These are phyloP conservation scores for Distichodus sexfasciatus DNA, from an alignment of 2,797 vertebrate species.

Conservation along the genomic window DNA sequence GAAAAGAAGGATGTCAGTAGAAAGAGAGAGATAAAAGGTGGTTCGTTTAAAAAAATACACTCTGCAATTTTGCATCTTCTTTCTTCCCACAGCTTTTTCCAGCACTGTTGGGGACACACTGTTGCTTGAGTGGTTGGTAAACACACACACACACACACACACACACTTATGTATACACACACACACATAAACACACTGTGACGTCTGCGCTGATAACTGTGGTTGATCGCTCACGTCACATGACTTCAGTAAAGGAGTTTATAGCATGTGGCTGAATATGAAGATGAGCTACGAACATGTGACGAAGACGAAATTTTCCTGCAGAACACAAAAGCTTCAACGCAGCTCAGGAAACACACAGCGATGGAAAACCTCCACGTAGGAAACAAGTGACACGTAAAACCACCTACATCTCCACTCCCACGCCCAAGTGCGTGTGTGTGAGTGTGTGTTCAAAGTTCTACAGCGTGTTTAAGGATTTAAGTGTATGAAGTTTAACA, in stretches of 20 bases:
- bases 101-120: too few species aligned
- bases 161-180: background rate
- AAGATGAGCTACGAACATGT: too few species aligned
- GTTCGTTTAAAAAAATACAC: too few species aligned
- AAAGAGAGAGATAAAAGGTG: too few species aligned
- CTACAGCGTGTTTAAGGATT: constrained; percentile 9
- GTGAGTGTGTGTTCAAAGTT: constrained; percentile 23
- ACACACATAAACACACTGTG: background rate
- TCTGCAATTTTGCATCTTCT: too few species aligned
- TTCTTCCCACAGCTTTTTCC: too few species aligned
- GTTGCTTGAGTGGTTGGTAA: too few species aligned
- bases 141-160: background rate
- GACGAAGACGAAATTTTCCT: too few species aligned
- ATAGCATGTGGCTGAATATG: too few species aligned
- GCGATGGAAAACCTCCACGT: constrained; percentile 94
- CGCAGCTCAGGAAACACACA: constrained; percentile 70
- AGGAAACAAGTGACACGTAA: constrained; percentile 82
- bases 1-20: too few species aligned
- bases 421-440: constrained; percentile 57
- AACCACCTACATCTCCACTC: constrained; percentile 84
- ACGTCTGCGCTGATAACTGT: background rate
- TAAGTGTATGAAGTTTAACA: constrained; percentile 44
- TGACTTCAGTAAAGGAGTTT: too few species aligned
- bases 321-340: constrained; percentile 45
- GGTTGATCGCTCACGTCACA: too few species aligned